These are phyloP conservation scores for Hippocampus zosterae DNA, from an alignment of 2,113 vertebrate species.

Conservation along the genomic window DNA sequence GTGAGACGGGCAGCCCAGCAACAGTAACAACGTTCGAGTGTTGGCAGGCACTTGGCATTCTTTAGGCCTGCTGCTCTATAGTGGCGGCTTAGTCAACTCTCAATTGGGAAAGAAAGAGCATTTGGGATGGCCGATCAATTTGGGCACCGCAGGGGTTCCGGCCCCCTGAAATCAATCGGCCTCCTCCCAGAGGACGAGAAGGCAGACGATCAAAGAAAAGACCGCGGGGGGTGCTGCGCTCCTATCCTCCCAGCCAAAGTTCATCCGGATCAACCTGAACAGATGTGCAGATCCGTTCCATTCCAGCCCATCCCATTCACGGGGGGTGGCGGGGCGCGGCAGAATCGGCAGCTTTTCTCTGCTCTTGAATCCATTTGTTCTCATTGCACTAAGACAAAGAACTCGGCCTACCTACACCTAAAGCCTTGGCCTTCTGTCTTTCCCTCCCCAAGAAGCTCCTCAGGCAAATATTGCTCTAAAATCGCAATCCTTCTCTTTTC, in stretches of 20 bases:
- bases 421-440: not conserved
- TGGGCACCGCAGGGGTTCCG: constrained; percentile 33
- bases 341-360: constrained; percentile 18
- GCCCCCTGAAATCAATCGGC: constrained; percentile 57
- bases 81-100: constrained; percentile 59
- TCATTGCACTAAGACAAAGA: not conserved
- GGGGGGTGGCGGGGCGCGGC: not conserved
- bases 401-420: not conserved
- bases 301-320: constrained; percentile 27
- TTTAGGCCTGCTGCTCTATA: constrained; percentile 40
- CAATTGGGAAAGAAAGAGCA: constrained; percentile 57
- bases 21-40: constrained; percentile 22
- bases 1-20: constrained; percentile 2
- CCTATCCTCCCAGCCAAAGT: constrained; percentile 36
- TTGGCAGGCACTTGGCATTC: constrained; percentile 40
- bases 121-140: constrained; percentile 50
- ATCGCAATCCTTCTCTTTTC: not conserved
- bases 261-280: constrained; percentile 36
- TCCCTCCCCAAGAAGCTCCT: not conserved
- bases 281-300: constrained; percentile 5
- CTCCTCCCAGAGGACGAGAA: constrained; percentile 21
- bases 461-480: not conserved
- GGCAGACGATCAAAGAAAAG: constrained; percentile 30
- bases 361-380: constrained; percentile 17
- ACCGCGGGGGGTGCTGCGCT: constrained; percentile 1